Percentiles rank a stretch among this genome's conserved stretches.
Evolutionary conservation across 2,797 vertebrate genomes (phyloP).

Genomic region (Catamblyrhynchus diadema): DNA sequence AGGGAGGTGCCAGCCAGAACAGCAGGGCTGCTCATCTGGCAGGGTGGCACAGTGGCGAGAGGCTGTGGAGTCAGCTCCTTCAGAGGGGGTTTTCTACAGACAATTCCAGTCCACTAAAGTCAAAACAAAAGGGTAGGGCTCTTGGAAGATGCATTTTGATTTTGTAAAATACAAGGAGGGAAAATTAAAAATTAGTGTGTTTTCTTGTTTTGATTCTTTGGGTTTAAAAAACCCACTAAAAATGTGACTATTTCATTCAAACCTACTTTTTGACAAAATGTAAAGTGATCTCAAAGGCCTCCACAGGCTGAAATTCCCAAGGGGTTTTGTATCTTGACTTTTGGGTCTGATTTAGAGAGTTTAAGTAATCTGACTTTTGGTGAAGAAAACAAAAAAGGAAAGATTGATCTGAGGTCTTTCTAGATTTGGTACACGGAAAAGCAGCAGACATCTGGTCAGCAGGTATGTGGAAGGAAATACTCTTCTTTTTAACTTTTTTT

Average conservation of each 20-base stretch:
- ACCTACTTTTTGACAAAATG: neutral
- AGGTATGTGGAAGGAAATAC: neutral
- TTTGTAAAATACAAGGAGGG: neutral
- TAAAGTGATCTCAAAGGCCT: neutral
- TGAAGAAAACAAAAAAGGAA: neutral
- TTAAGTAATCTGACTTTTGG: neutral
- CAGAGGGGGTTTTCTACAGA: accelerated
- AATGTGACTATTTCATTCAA: neutral
- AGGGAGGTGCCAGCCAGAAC: neutral
- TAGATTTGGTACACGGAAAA: accelerated
- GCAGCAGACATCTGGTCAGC: neutral
- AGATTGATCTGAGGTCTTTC: neutral
- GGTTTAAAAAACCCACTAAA: neutral
- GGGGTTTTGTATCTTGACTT: neutral
- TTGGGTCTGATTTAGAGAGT: neutral
- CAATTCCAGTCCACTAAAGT: accelerated
- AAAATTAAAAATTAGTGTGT: neutral
- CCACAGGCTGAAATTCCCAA: neutral
- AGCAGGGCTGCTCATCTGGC: neutral
- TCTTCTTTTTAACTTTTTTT: neutral
- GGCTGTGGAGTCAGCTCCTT: neutral
- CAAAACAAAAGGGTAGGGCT: neutral
- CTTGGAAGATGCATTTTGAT: neutral
- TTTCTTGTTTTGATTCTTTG: neutral
- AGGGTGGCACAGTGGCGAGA: accelerated